A percentile compares a stretch with the other conserved stretches of the same genome.
Evolutionary conservation across 2,888 invertebrate species (phyloP).

Genomic region (Lutraria lutraria): DNA sequence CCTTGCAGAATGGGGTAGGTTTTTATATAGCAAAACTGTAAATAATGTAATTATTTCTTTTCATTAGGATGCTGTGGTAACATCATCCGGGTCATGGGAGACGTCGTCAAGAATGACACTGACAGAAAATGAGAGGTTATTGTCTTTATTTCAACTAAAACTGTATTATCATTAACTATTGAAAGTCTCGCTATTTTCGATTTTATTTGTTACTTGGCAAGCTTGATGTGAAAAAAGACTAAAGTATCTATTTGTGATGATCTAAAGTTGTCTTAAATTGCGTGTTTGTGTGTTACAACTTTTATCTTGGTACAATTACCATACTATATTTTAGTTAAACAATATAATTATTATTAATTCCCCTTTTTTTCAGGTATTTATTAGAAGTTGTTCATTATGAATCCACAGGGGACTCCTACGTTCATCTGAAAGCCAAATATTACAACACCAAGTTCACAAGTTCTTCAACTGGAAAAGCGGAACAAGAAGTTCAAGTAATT

Average conservation of each 20-base stretch:
- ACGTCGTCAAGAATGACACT: conserved; percentile 44
- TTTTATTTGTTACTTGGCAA: no score
- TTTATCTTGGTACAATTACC: no score
- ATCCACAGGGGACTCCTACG: conserved; percentile 43
- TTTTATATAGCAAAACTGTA: background rate
- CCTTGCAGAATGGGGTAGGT: background rate
- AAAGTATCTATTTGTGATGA: background rate
- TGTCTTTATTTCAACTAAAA: background rate
- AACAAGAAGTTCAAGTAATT: conserved; percentile 72
- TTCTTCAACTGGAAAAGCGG: conserved; percentile 66
- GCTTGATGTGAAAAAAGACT: background rate
- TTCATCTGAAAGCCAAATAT: conserved; percentile 72
- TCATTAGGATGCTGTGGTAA: conserved; percentile 35
- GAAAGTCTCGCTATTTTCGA: no score
- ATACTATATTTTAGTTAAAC: no score
- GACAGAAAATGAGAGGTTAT: conserved; percentile 26
- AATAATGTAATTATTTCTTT: background rate
- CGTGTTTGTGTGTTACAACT: background rate
- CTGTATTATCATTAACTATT: background rate
- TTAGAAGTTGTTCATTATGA: conserved; percentile 73
- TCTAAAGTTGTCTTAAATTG: background rate
- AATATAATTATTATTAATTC: no score
- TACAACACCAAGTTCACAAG: conserved; percentile 71
- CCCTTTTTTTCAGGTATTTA: conserved; percentile 65
- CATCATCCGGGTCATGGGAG: conserved; percentile 38